Percentiles rank a stretch among this genome's conserved stretches.
phyloP scores from a whole-genome alignment of 2,113 vertebrate species.

The Apteryx mantelli region DNA sequence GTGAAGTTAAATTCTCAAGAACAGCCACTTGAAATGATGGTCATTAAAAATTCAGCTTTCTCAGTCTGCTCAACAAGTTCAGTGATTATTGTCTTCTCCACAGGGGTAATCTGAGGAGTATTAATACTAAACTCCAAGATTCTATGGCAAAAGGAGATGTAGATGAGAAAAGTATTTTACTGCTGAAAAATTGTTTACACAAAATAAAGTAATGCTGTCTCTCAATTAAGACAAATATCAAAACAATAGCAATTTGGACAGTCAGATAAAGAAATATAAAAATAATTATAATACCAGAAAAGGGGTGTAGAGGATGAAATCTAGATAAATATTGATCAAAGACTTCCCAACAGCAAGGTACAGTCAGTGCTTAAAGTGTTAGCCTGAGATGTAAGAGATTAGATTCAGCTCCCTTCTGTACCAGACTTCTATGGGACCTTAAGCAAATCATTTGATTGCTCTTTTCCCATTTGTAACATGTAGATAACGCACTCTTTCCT shows the following conservation, averaged over 20 bases:
- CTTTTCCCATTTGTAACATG: not conserved
- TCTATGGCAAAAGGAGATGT: not conserved
- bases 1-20: not conserved
- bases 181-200: not conserved
- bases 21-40: not conserved
- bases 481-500: not conserved
- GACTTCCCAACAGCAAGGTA: not conserved
- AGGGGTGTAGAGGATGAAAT: not conserved
- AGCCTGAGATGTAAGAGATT: not conserved
- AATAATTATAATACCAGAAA: not conserved
- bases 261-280: not conserved
- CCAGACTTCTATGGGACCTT: not conserved
- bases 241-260: not conserved
- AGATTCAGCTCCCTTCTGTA: not conserved
- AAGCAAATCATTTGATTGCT: slow-evolving; percentile 1
- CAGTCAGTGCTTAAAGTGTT: not conserved
- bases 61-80: not conserved
- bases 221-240: not conserved
- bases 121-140: not conserved
- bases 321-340: not conserved
- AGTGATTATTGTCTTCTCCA: not conserved
- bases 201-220: not conserved
- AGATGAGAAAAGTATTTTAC: not conserved
- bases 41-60: not conserved
- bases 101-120: not conserved